Base-by-base conservation (phyloP, 2,888 invertebrate genomes). In the Sylvicola cinctus region DNA sequence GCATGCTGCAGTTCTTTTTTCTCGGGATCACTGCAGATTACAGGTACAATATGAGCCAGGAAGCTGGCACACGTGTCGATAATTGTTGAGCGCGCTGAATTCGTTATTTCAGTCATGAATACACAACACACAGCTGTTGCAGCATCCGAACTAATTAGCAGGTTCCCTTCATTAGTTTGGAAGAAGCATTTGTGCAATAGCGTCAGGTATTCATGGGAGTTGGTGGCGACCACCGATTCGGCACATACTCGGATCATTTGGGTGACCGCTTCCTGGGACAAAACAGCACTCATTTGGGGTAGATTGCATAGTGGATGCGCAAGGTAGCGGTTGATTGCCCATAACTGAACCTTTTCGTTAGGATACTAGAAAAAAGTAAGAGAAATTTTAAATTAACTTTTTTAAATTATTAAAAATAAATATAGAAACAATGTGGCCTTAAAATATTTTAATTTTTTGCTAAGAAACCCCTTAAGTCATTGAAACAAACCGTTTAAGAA, bases 61-160 rank as follows among this genome's bases (percentile, higher is more conserved):
- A 67, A 59, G 40, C 62, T 63, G 3, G 60, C 60, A 38, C 63
- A 65, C 16, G 57, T 53, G 42, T 67, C 66, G 14, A 65, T 46
- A 39, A 59, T 55, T 8, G 44, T 30, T 2, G 15, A 8, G 2
- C 51, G 43, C 17, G 41, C 38, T 15, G 43, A 43, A 4, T 31
- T 32, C 6, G 14, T 13, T 5, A n/a, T 28, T 11, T 5, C 14
- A 4, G 28, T 28, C 28, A 13, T 28, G 28, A 13, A n/a, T 4
- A 13, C 14, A 28, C n/a, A 13, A n/a, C 12, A 13, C n/a, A 28
- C 14, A 28, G 28, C 28, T 25, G 58, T 35, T 3, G 54, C 49
- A 4, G 58, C 52, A 8, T 41, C 33, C 15, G 46, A 36, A 36
- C 48, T 47, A 13, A 58, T 52, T 10, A 56, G 43, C 39, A 55